Percentiles rank a stretch among this genome's conserved stretches.
These are phyloP conservation scores for Helicoverpa assulta DNA, from an alignment of 2,888 invertebrate species.

Conservation along the genomic window DNA sequence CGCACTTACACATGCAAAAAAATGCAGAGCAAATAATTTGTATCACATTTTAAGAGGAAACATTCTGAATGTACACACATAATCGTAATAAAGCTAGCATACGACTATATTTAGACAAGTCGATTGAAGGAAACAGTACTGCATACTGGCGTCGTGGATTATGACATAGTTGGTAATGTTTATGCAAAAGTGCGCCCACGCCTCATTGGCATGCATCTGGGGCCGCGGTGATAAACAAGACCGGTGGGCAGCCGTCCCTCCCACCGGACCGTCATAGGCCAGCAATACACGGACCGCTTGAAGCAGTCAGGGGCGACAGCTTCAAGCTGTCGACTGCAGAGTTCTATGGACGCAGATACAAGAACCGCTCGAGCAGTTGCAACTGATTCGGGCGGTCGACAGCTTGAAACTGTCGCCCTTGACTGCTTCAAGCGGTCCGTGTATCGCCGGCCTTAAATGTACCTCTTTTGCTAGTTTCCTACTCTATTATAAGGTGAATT, in stretches of 20 bases:
- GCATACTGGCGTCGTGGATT: conserved; percentile 59
- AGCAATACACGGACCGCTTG: too few relatives aligned
- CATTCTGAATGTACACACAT: conserved; percentile 24
- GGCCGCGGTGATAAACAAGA: conserved; percentile 77
- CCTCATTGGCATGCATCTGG: conserved; percentile 82
- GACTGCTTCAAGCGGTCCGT: too few relatives aligned
- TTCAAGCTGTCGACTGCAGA: too few relatives aligned
- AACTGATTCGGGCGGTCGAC: too few relatives aligned
- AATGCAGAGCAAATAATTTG: not conserved
- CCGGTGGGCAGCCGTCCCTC: conserved; percentile 76
- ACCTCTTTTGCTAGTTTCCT: conserved; percentile 51
- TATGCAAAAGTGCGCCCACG: conserved; percentile 83
- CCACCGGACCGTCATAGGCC: conserved; percentile 69
- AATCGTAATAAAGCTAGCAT: conserved; percentile 34
- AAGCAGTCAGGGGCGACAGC: too few relatives aligned
- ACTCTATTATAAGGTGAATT: conserved; percentile 38
- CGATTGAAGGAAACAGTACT: conserved; percentile 39
- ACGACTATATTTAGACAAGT: conserved; percentile 48
- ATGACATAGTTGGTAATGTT: conserved; percentile 75
- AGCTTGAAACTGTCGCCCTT: too few relatives aligned
- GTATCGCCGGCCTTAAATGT: conserved; percentile 7
- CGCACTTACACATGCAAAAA: not conserved
- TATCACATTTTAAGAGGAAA: conserved; percentile 4
- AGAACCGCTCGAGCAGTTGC: too few relatives aligned
- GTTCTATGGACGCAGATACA: too few relatives aligned